Evolutionary conservation across 2,797 vertebrate genomes (phyloP).

Genomic region (Squalus acanthias): DNA sequence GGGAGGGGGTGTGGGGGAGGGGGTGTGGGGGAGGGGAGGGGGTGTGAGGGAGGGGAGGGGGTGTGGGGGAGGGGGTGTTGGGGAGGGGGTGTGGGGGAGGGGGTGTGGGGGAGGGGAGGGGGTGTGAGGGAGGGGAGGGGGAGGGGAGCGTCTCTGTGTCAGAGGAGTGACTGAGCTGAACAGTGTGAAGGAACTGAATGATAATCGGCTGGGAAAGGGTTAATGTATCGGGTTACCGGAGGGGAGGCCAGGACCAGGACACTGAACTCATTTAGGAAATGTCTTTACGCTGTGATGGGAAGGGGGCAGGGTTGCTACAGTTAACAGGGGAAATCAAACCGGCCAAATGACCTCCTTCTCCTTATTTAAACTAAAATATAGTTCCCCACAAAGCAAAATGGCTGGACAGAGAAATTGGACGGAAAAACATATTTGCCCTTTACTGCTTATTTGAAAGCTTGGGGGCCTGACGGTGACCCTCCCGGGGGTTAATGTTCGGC

Average conservation of each 20-base stretch:
- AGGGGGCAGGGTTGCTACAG: neutral
- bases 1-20: too few relatives aligned
- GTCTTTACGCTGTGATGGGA: neutral
- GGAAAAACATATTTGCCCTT: neutral
- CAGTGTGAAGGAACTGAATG: neutral
- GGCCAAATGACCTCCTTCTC: neutral
- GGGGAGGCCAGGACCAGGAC: neutral
- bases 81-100: too few relatives aligned
- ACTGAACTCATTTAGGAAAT: too few relatives aligned
- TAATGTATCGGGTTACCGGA: neutral
- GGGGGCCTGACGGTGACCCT: neutral
- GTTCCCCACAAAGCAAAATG: too few relatives aligned
- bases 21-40: neutral
- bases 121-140: too few relatives aligned
- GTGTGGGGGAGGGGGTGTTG: neutral
- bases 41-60: neutral
- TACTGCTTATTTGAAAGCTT: neutral
- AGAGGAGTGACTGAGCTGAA: too few relatives aligned
- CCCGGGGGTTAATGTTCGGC: neutral
- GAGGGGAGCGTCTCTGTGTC: too few relatives aligned
- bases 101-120: too few relatives aligned
- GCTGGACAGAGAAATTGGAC: neutral
- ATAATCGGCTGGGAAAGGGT: too few relatives aligned
- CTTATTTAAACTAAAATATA: too few relatives aligned
- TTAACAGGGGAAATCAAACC: neutral